Evolutionary conservation across 2,797 vertebrate species (phyloP), one percentile per base, ranked within the genome.

Genomic region (Xiphophorus birchmanni): DNA sequence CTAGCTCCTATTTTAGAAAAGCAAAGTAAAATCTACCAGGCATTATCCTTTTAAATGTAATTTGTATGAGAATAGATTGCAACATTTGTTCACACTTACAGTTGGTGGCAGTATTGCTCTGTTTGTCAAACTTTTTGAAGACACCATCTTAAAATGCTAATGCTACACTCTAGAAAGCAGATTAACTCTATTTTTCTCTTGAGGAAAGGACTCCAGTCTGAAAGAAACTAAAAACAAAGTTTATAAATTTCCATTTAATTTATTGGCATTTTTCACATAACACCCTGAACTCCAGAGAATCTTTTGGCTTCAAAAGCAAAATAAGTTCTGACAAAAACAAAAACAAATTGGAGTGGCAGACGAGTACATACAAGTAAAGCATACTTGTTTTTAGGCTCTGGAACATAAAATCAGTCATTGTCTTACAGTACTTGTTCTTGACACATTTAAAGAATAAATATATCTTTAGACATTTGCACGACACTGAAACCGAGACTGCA

Each of bases 251-350:
- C 73, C 74, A 90, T 90, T 86, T 92, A 88, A 92, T 95, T 95
- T 96, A 96, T 96, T 96, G 91, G 87, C 82, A 92, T 94, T 93
- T 91, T 90, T 86, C 89, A 89, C 88, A 85, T 87, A 94, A 94
- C 90, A 95, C 89, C 90, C 92, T 95, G 92, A 94, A 91, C 88
- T 92, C 89, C 86, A 73, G 5, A 88, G 77, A 91, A 80, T 92
- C 84, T 92, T 94, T 93, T 94, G 90, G 92, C 88, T 90, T 91
- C 86, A 89, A 91, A 93, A 85, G 83, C 87, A 63, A 80, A 91
- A 90, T 80, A 82, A 90, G 90, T 85, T 79, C 77, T 79, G 81
- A 93, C 86, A 90, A 78, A 88, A 82, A 93, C 86, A 90, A 77
- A 89, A 87, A n/a, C n/a, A n/a, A n/a, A 84, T 90, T 79, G 90